A percentile compares a stretch with the other conserved stretches of the same genome.
phyloP scores from a whole-genome alignment of 2,888 invertebrate genomes.

The Beris chalybata region DNA sequence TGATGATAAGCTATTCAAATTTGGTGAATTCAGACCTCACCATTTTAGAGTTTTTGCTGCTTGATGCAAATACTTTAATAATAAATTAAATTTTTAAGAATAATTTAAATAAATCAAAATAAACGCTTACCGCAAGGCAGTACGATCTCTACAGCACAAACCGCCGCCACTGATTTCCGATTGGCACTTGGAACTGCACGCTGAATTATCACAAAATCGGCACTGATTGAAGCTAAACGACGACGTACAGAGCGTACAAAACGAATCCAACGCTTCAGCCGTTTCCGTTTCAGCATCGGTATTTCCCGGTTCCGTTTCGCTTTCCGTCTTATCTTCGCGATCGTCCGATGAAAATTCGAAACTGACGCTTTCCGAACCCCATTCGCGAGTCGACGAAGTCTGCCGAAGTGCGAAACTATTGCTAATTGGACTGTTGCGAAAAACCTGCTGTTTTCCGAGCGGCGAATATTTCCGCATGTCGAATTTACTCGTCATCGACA shows the following conservation, averaged over 20 bases:
- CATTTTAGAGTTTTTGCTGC: not conserved
- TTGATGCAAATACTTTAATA: not conserved
- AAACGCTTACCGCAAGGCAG: slow-evolving; percentile 39
- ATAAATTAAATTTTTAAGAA: not conserved
- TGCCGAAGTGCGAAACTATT: slow-evolving; percentile 41
- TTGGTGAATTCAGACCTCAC: no score
- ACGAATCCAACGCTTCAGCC: slow-evolving; percentile 49
- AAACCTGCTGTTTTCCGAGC: slow-evolving; percentile 43
- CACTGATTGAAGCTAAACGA: slow-evolving; percentile 56
- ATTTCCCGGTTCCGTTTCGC: slow-evolving; percentile 30
- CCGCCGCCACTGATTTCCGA: slow-evolving; percentile 47
- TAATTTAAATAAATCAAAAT: not conserved
- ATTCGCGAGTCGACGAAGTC: slow-evolving; percentile 37
- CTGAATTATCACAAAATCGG: slow-evolving; percentile 52
- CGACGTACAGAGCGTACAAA: slow-evolving; percentile 55
- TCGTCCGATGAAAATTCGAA: slow-evolving; percentile 52
- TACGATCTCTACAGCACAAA: slow-evolving; percentile 41
- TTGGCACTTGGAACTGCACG: slow-evolving; percentile 53
- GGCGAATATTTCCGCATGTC: slow-evolving; percentile 48
- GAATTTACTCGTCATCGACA: slow-evolving; percentile 55
- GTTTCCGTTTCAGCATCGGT: slow-evolving; percentile 26
- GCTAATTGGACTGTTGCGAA: slow-evolving; percentile 44
- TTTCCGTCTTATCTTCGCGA: slow-evolving; percentile 36
- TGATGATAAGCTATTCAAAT: no score
- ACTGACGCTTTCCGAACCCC: slow-evolving; percentile 47